Conservation (phyloP, 1,140 invertebrate genomes). For the Drosophila melanogaster region Release_6_plus_ISO1_MT NT_037436.4:13976001-13976500, state of each 20-base stretch:
- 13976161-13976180: conserved; percentile 95
- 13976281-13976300: conserved; percentile 92
- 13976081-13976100: conserved; percentile 97
- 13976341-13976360: conserved; percentile 97
- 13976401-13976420: conserved; percentile 96
- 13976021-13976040: conserved; percentile 96
- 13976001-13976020: conserved; percentile 93
- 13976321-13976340: conserved; percentile 99
- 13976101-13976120: conserved; percentile 96
- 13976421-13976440: conserved; percentile 98
- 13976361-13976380: conserved; percentile 98
- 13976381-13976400: conserved; percentile 99
- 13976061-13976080: conserved; percentile 96
- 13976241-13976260: conserved; percentile 99
- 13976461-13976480: conserved; percentile 95
- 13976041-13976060: conserved; percentile 94
- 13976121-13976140: conserved; percentile 94
- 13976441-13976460: conserved; percentile 99
- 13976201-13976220: conserved; percentile 94
- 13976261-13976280: conserved; percentile 98
- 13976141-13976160: conserved; percentile 96
- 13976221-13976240: conserved; percentile 97
- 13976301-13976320: conserved; percentile 98
- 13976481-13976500: conserved; percentile 94
- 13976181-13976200: conserved; percentile 95